A percentile compares a stretch with the other conserved stretches of the same genome.
Conservation (phyloP, 2,113 vertebrate species). For the Sisor rabdophorus region DNA sequence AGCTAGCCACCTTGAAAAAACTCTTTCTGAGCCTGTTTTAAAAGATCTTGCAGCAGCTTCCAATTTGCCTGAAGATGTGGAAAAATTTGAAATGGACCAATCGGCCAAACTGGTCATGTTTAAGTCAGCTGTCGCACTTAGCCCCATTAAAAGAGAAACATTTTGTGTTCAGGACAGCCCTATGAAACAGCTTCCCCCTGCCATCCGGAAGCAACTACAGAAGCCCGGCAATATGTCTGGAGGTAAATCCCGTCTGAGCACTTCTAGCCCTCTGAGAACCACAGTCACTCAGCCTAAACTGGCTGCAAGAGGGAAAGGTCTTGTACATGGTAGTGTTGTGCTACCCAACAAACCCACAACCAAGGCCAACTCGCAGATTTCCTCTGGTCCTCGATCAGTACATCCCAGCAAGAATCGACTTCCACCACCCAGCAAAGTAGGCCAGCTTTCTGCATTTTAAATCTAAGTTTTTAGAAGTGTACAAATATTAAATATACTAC, state of each 20-base stretch:
- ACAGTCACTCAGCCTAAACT: constrained; percentile 46
- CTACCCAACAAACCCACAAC: constrained; percentile 59
- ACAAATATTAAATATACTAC: background rate
- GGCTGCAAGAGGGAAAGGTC: constrained; percentile 49
- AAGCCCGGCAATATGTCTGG: constrained; percentile 24
- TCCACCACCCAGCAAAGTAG: constrained; percentile 54
- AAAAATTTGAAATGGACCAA: constrained; percentile 75
- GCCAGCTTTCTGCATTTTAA: background rate
- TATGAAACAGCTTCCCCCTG: constrained; percentile 60
- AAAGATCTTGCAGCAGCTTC: background rate
- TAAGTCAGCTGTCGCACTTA: constrained; percentile 55
- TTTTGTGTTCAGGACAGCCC: constrained; percentile 78
- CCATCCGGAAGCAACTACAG: constrained; percentile 56
- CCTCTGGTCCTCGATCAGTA: constrained; percentile 41
- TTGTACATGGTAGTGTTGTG: constrained; percentile 43
- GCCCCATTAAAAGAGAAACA: constrained; percentile 81
- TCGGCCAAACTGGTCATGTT: constrained; percentile 71
- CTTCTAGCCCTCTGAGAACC: constrained; percentile 61
- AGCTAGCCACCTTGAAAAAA: constrained; percentile 70
- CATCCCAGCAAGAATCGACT: constrained; percentile 65
- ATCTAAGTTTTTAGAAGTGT: background rate
- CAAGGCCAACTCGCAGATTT: constrained; percentile 28
- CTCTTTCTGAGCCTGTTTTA: constrained; percentile 6
- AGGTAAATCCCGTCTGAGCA: constrained; percentile 45
- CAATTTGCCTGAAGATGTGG: constrained; percentile 33